Base-by-base conservation (phyloP, 2,797 vertebrate species). In the Xenopus petersii region DNA sequence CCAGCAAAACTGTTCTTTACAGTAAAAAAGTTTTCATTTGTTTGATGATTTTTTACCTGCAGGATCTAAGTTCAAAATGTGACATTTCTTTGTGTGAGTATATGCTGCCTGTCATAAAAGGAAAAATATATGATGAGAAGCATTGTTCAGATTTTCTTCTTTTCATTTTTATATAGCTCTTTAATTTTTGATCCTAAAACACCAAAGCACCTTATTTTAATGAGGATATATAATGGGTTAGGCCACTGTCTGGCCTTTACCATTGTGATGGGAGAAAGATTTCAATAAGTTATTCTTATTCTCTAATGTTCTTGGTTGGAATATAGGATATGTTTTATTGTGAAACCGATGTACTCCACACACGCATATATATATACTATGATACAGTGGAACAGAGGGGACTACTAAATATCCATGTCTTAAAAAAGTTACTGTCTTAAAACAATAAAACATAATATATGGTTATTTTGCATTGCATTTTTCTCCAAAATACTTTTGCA, bases 1-100 rank as follows among this genome's bases (percentile, higher is more conserved):
- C 64, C 75, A 68, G 49, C 75, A 78, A 51, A 72, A 68, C 62
- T 77, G 58, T 72, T 71, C 75, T 56, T 49, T 69, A 55, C 21
- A 56, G 61, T 64, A 64, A 64, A 78, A 74, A 78, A 78, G 70
- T 73, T 78, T 73, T 63, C 54, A 51, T 36, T 36, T 48, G 71
- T 73, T 78, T 78, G 65, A 78, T 68, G 75, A 48, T 73, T 56
- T 64, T 73, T 65, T 78, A 59, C 75, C 75, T 78, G 65, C 75
- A 73, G 70, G 61, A 78, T 46, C 51, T 64, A 73, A 64, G 75
- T 73, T 78, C 59, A 78, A 51, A 54, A 54, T 78, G 58, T 78
- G 75, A 78, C 75, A 78, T 78, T 69, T 73, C 75, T 73, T 73
- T 73, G 58, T 67, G 70, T 64, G 65, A 62, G 70, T 69, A 68